A percentile compares a stretch with the other conserved stretches of the same genome.
These are phyloP conservation scores for Paracentrotus lividus DNA, from an alignment of 53 echinoderm and acorn worm species.

Conservation along the genomic window DNA sequence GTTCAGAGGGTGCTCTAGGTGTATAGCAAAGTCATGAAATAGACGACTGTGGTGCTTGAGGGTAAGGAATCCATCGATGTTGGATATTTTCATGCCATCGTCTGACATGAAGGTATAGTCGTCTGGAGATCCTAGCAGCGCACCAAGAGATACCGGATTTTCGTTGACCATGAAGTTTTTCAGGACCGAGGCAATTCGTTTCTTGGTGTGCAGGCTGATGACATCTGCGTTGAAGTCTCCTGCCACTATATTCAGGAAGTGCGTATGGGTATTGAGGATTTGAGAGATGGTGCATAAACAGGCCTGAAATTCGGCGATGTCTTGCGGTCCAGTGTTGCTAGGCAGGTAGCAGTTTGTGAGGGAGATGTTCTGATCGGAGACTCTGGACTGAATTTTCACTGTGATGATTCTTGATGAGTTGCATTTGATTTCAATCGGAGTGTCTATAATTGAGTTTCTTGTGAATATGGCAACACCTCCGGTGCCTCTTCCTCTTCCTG, in stretches of 20 bases:
- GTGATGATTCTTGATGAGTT: neutral
- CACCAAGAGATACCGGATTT: neutral
- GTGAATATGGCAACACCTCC: neutral
- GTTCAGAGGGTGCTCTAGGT: neutral
- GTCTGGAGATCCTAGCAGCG: neutral
- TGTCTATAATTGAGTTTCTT: neutral
- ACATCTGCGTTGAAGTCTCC: constrained; percentile 11
- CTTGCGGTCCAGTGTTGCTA: neutral
- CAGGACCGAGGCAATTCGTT: neutral
- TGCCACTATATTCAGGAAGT: neutral
- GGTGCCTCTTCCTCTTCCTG: neutral
- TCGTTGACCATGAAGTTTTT: neutral
- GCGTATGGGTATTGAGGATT: neutral
- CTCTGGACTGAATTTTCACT: neutral
- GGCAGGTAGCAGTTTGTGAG: neutral
- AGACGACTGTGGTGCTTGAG: neutral
- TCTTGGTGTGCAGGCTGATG: neutral
- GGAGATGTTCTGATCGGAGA: neutral
- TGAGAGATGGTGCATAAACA: neutral
- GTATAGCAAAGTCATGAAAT: neutral
- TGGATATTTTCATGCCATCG: neutral
- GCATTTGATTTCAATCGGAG: neutral
- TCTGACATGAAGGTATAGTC: neutral
- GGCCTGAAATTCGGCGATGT: neutral
- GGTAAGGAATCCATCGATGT: neutral